A percentile compares a stretch with the other conserved stretches of the same genome.
phyloP scores from a whole-genome alignment of 2,888 invertebrate species.

The Oxyteleia sp. region DNA sequence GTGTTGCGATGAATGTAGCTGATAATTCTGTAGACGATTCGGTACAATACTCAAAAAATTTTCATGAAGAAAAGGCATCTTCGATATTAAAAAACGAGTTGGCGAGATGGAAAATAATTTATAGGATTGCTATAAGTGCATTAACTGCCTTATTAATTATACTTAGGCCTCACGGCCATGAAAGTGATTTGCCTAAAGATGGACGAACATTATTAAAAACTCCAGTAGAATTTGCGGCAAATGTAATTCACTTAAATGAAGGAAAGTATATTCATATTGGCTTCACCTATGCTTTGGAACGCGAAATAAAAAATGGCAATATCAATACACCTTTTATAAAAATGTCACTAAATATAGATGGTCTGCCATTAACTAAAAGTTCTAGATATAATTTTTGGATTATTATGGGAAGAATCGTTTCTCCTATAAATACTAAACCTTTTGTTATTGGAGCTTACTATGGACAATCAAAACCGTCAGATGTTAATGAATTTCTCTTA shows the following conservation, averaged over 20 bases:
- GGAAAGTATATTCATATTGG: background rate
- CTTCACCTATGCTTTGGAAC: background rate
- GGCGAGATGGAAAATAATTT: background rate
- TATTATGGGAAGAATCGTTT: conserved; percentile 3
- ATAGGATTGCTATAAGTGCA: background rate
- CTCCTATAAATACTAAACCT: conserved; percentile 17
- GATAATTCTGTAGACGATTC: background rate
- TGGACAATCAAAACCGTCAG: conserved; percentile 29
- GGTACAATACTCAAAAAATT: background rate
- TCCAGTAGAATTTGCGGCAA: background rate
- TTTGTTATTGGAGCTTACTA: conserved; percentile 41
- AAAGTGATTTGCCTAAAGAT: conserved; percentile 1
- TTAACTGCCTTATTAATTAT: background rate
- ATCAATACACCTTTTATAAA: too few relatives aligned
- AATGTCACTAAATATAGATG: background rate
- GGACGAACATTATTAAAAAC: conserved; percentile 1
- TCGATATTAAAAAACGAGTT: background rate
- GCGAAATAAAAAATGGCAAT: too few relatives aligned
- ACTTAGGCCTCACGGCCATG: background rate
- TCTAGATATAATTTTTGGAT: conserved; percentile 30
- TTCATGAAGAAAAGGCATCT: background rate
- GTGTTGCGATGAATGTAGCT: background rate
- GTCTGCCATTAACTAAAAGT: conserved; percentile 8
- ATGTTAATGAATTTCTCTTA: conserved; percentile 17
- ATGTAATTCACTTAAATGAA: background rate